These are phyloP conservation scores for Formicarius rufipectus DNA, from an alignment of 2,113 vertebrate species.

Conservation along the genomic window DNA sequence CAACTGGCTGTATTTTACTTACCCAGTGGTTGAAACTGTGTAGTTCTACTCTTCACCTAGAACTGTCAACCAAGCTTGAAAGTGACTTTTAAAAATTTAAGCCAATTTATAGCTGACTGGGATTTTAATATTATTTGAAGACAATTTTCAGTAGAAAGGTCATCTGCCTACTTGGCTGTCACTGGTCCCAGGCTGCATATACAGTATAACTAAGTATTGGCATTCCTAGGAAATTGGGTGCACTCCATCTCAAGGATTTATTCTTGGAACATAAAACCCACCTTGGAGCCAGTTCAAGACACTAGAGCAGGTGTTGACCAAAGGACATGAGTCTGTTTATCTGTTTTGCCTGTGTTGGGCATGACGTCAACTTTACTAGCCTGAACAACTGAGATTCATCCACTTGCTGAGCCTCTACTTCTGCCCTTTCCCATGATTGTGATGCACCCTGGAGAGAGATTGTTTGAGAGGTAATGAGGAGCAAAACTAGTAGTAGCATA, in stretches of 20 bases:
- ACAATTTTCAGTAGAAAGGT: background rate
- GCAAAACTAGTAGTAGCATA: background rate
- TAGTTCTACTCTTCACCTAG: background rate
- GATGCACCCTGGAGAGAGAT: background rate
- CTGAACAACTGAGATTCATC: background rate
- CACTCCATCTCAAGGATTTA: background rate
- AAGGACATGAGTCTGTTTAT: background rate
- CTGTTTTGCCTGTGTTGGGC: background rate
- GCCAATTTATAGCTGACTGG: background rate
- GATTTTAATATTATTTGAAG: constrained; percentile 14
- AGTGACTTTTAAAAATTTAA: background rate
- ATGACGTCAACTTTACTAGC: background rate
- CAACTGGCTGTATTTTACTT: background rate
- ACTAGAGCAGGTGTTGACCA: background rate
- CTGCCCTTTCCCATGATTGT: fast-evolving
- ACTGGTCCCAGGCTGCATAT: background rate
- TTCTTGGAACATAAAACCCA: background rate
- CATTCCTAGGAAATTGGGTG: background rate
- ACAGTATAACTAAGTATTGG: background rate
- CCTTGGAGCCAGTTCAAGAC: background rate
- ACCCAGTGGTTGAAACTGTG: background rate
- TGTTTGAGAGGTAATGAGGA: background rate
- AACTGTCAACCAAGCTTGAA: background rate
- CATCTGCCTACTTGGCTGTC: background rate
- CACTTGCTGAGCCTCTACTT: background rate